These are phyloP conservation scores for Drosophila auraria DNA, from an alignment of 1,140 invertebrate species.

Conservation along the genomic window DNA sequence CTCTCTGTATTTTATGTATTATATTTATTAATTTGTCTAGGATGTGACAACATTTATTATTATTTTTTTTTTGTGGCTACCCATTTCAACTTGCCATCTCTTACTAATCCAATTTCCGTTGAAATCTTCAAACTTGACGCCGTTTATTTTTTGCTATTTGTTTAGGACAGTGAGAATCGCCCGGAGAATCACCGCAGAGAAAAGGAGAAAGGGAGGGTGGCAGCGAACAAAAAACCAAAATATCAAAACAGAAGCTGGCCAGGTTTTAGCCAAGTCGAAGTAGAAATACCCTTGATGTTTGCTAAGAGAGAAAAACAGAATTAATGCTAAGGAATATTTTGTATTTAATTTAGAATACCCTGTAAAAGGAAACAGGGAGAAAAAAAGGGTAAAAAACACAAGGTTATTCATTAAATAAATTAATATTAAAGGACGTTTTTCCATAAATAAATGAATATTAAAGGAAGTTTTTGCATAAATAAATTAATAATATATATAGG, in stretches of 20 bases:
- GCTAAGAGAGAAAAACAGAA: too few species aligned
- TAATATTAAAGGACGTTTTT: too few species aligned
- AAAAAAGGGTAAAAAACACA: too few species aligned
- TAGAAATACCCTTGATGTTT: neutral
- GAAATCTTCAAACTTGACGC: slow-evolving; percentile 22
- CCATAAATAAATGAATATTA: too few species aligned
- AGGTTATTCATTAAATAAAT: too few species aligned
- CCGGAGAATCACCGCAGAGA: neutral
- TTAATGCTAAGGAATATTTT: too few species aligned
- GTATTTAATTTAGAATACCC: too few species aligned
- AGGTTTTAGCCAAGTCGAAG: neutral
- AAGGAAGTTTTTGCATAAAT: too few species aligned
- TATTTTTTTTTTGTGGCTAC: neutral
- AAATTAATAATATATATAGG: too few species aligned
- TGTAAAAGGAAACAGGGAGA: too few species aligned
- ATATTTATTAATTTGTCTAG: slow-evolving; percentile 6
- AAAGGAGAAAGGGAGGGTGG: neutral
- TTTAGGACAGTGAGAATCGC: slow-evolving; percentile 14
- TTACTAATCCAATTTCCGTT: slow-evolving; percentile 29
- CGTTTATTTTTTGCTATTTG: slow-evolving; percentile 13
- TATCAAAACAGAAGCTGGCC: neutral
- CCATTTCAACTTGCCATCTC: slow-evolving; percentile 16
- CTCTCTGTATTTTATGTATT: neutral
- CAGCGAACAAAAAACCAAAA: too few species aligned
- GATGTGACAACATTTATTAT: neutral